Evolutionary conservation across 1,140 invertebrate species (phyloP), one percentile per base, ranked within the genome.

Genomic region (Cydia splendana): DNA sequence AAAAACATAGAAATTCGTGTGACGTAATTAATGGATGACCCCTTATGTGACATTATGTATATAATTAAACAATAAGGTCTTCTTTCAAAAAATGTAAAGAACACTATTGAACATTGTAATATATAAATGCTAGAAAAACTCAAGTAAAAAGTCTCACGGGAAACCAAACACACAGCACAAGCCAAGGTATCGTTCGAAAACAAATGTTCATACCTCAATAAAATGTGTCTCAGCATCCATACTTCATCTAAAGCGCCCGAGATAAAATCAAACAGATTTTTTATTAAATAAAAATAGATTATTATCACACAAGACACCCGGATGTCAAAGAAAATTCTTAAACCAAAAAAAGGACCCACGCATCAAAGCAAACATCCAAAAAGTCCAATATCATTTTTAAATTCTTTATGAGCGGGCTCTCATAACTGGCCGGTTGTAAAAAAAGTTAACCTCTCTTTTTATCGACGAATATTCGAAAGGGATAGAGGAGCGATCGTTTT

Each of bases 311-410:
- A 45, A 45, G 73, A 71, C 45, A 74, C 73, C 73, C 73, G 73
- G 73, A 74, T 74, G 73, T 74, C 73, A 48, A 74, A 53, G 18
- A 12, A 71, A 71, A 71, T 74, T 51, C 24, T 30, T 5, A 53
- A 74, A 13, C 71, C 30, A 42, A 65, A 78, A 79, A 77, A 81
- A 82, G 76, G 81, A 84, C 77, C 79, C 78, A 80, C 76, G 79
- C 73, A 83, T 83, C 82, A 86, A 84, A 85, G 84, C 85, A 88
- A 87, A 88, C 85, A 87, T 87, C 80, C 82, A 81, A 87, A 85
- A 83, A 83, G 85, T 84, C 80, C 78, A 85, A 86, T 87, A 87
- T 87, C 84, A 87, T 87, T 87, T 87, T 87, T 85, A 82, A 87
- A 87, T 87, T 86, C 86, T 87, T 87, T 87, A 87, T 85, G 84